These are phyloP conservation scores for Frankliniella fusca DNA, from an alignment of 2,888 invertebrate species.

Conservation along the genomic window DNA sequence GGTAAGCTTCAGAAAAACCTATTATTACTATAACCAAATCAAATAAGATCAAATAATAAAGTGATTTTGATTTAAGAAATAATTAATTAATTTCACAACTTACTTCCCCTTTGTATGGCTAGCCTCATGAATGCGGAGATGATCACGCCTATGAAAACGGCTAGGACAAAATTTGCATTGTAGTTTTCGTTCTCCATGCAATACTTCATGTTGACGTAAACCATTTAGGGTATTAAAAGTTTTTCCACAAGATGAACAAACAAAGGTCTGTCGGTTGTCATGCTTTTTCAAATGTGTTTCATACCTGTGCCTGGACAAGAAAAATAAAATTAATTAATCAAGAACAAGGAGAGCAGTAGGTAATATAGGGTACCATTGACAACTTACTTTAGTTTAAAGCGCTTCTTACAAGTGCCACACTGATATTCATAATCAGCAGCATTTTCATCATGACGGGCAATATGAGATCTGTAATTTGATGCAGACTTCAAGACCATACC, in stretches of 20 bases:
- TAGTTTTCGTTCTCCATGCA: neutral
- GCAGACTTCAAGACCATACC: neutral
- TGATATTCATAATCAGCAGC: neutral
- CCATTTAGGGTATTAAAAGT: neutral
- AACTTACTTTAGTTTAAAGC: neutral
- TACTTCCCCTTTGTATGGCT: neutral
- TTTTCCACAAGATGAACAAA: slow-evolving; percentile 6
- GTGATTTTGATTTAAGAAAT: neutral
- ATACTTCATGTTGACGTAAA: neutral
- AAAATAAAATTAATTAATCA: neutral
- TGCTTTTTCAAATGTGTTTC: neutral
- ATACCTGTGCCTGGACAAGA: neutral
- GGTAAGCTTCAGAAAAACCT: no score
- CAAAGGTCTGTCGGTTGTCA: neutral
- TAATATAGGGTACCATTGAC: neutral
- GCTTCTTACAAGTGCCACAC: neutral
- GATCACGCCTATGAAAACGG: neutral
- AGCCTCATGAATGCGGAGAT: neutral
- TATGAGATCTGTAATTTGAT: slow-evolving; percentile 1
- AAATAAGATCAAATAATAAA: neutral
- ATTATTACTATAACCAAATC: neutral
- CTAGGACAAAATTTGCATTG: neutral
- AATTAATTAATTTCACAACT: no score
- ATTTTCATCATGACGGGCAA: neutral
- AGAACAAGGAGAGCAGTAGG: neutral